Evolutionary conservation across 2,113 vertebrate genomes (phyloP).

Genomic region (Cebus imitator): DNA sequence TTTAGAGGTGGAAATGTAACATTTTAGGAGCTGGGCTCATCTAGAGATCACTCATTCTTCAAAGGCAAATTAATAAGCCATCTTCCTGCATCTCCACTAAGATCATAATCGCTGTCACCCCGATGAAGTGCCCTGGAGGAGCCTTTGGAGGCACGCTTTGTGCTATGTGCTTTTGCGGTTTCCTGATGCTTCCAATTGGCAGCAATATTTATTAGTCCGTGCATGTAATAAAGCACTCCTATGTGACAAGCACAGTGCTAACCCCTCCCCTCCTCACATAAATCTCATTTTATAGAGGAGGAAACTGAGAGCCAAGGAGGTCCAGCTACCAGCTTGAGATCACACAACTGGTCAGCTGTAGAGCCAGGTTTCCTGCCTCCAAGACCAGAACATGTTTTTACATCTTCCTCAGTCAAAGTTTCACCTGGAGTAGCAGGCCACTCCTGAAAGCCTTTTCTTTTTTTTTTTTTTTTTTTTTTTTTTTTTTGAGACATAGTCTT

Average conservation of each 20-base stretch:
- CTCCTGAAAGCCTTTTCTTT: not conserved
- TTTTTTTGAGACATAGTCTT: too few relatives aligned
- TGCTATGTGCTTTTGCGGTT: not conserved
- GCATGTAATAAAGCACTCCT: not conserved
- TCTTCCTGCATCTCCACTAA: not conserved
- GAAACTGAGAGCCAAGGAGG: not conserved
- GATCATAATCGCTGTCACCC: not conserved
- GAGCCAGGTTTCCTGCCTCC: not conserved
- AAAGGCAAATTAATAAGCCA: not conserved
- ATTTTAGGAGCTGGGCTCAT: not conserved
- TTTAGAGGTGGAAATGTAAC: not conserved
- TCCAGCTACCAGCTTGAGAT: not conserved
- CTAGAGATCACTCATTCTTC: not conserved
- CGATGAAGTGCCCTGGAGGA: not conserved
- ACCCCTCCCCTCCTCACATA: not conserved
- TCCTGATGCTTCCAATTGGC: not conserved
- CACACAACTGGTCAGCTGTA: not conserved
- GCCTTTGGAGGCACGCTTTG: not conserved
- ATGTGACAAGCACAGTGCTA: not conserved
- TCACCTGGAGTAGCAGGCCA: not conserved
- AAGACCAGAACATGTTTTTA: not conserved
- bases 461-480: not conserved
- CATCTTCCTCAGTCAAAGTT: not conserved
- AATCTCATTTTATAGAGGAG: not conserved
- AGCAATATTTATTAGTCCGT: not conserved